phyloP scores from a whole-genome alignment of 1,140 invertebrate species.

The Melitaea cinxia region DNA sequence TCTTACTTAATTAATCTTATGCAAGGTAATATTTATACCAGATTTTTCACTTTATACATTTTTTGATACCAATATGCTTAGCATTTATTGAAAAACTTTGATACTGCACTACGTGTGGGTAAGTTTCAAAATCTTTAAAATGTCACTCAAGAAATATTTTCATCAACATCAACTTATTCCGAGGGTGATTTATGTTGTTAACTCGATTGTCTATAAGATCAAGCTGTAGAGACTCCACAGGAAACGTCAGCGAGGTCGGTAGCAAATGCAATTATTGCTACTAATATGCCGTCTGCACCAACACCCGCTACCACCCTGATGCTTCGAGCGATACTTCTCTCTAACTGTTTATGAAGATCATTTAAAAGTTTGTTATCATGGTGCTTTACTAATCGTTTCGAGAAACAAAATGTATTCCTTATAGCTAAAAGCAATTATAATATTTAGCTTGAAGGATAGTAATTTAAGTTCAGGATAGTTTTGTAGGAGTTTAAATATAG shows the following conservation, averaged over 20 bases:
- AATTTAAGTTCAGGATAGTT: no score
- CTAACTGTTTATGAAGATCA: constrained; percentile 67
- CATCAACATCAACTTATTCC: constrained; percentile 72
- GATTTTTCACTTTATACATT: constrained; percentile 13
- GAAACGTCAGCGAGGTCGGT: constrained; percentile 76
- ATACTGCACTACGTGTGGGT: constrained; percentile 26
- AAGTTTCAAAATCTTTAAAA: constrained; percentile 50
- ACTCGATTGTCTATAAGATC: constrained; percentile 79
- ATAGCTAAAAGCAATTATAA: no score
- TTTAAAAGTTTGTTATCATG: constrained; percentile 58
- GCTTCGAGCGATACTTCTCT: constrained; percentile 59
- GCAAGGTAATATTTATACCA: constrained; percentile 53
- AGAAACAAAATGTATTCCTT: neutral
- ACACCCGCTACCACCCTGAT: constrained; percentile 44
- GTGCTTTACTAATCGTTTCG: constrained; percentile 29
- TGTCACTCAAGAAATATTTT: constrained; percentile 70
- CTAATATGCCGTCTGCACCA: constrained; percentile 78
- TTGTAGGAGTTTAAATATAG: no score
- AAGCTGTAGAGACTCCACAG: constrained; percentile 62
- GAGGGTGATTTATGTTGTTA: constrained; percentile 75
- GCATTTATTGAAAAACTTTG: constrained; percentile 12
- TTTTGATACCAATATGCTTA: neutral
- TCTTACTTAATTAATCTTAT: constrained; percentile 71
- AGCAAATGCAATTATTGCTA: constrained; percentile 78
- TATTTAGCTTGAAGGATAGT: no score